Percentiles rank a stretch among this genome's conserved stretches.
Conservation (phyloP, 2,888 invertebrate species). For the Alsophila aescularia region DNA sequence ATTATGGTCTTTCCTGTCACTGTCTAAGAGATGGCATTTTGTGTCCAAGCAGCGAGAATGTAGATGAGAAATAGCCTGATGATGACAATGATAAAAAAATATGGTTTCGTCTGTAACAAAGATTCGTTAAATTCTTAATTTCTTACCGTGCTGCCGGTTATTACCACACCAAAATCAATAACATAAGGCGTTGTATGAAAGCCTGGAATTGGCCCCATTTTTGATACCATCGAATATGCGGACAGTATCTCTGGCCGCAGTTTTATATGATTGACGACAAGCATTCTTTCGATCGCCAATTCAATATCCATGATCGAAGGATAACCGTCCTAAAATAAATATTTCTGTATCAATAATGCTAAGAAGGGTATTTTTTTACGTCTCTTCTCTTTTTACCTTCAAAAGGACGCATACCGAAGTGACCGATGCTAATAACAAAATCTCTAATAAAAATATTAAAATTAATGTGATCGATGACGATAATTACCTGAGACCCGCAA, state of each 20-base stretch:
- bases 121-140: not conserved
- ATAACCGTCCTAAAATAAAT: constrained; percentile 65
- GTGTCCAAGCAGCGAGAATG: too few species aligned
- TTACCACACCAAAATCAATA: constrained; percentile 84
- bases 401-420: too few species aligned
- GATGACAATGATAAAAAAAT: too few species aligned
- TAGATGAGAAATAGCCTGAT: too few species aligned
- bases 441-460: too few species aligned
- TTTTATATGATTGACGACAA: constrained; percentile 75
- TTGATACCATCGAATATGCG: constrained; percentile 53
- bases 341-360: not conserved
- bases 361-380: too few species aligned
- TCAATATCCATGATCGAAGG: constrained; percentile 85
- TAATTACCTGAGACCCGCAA: constrained; percentile 65
- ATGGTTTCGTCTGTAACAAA: too few species aligned
- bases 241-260: constrained; percentile 64
- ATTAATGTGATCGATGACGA: not conserved
- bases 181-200: constrained; percentile 79
- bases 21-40: too few species aligned
- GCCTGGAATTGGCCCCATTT: constrained; percentile 74
- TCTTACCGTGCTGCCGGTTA: constrained; percentile 72
- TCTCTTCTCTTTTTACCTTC: too few species aligned
- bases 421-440: too few species aligned
- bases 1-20: too few species aligned
- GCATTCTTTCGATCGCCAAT: constrained; percentile 84